These are phyloP conservation scores for Machimus atricapillus DNA, from an alignment of 2,888 invertebrate genomes.

Conservation along the genomic window DNA sequence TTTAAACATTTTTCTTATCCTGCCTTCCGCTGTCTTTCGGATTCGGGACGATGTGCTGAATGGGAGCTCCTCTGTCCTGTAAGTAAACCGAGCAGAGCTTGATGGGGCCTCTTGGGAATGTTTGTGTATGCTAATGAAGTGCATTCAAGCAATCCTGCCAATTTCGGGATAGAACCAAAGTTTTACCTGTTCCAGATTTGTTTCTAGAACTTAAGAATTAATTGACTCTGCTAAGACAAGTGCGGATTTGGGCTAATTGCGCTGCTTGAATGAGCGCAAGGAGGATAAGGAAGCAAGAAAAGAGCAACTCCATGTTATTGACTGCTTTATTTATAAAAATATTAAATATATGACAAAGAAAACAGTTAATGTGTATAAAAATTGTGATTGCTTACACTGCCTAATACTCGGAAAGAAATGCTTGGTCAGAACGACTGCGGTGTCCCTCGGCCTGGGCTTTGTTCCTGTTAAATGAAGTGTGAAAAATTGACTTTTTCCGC, in stretches of 20 bases:
- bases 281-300: neutral
- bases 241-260: neutral
- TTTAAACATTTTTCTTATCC: neutral
- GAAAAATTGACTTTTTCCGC: constrained; percentile 13
- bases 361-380: constrained; percentile 26
- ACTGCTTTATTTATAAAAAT: constrained; percentile 33
- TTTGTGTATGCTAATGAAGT: neutral
- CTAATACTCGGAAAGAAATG: constrained; percentile 14
- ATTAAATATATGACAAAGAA: constrained; percentile 35
- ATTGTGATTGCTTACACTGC: constrained; percentile 24
- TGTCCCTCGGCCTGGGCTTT: neutral
- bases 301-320: neutral
- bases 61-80: neutral
- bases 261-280: neutral
- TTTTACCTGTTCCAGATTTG: neutral
- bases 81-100: neutral
- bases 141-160: neutral
- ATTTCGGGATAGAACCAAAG: neutral
- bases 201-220: neutral
- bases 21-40: neutral
- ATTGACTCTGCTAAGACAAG: neutral
- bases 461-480: constrained; percentile 17
- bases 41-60: neutral
- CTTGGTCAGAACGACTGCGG: neutral
- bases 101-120: neutral